A percentile compares a stretch with the other conserved stretches of the same genome.
Evolutionary conservation across 1,140 invertebrate genomes (phyloP).

Genomic region (Drosophila trapezifrons): DNA sequence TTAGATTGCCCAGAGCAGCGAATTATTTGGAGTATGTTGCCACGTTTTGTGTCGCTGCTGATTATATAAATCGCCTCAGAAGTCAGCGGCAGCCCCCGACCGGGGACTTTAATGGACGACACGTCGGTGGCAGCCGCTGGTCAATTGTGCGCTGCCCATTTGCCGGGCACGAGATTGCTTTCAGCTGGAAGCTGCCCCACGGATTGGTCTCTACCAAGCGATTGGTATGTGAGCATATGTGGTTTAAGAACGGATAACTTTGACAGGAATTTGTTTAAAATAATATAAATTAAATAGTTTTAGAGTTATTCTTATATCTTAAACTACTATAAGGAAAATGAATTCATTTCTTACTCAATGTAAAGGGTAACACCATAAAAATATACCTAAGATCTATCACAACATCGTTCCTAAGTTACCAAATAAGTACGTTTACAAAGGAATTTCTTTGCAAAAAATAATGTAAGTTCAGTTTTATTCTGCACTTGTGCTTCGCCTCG

Average conservation of each 20-base stretch:
- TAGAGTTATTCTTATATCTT: too few relatives aligned
- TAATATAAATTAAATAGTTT: too few relatives aligned
- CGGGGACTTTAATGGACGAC: slow-evolving; percentile 47
- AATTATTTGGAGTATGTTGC: slow-evolving; percentile 75
- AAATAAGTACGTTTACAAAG: background rate
- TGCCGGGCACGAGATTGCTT: slow-evolving; percentile 68
- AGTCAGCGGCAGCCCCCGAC: slow-evolving; percentile 4
- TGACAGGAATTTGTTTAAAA: too few relatives aligned
- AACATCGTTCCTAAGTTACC: too few relatives aligned
- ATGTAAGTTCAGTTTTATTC: slow-evolving; percentile 7
- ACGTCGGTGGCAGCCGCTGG: slow-evolving; percentile 61
- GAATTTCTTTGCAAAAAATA: slow-evolving; percentile 10
- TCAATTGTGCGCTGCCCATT: slow-evolving; percentile 59
- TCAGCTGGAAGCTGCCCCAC: slow-evolving; percentile 46
- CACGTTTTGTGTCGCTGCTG: slow-evolving; percentile 78
- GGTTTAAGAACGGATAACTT: too few relatives aligned
- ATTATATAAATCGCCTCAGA: slow-evolving; percentile 72
- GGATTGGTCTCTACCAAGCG: slow-evolving; percentile 7
- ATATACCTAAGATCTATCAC: background rate
- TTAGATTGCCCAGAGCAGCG: slow-evolving; percentile 62
- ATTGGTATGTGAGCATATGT: slow-evolving; percentile 14
- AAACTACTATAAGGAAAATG: too few relatives aligned
- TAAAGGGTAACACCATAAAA: background rate
- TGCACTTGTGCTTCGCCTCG: background rate
- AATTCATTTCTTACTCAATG: background rate